Percentiles rank a stretch among this genome's conserved stretches.
Conservation (phyloP, 2,113 vertebrate species). For the Hipposideros armiger region DNA sequence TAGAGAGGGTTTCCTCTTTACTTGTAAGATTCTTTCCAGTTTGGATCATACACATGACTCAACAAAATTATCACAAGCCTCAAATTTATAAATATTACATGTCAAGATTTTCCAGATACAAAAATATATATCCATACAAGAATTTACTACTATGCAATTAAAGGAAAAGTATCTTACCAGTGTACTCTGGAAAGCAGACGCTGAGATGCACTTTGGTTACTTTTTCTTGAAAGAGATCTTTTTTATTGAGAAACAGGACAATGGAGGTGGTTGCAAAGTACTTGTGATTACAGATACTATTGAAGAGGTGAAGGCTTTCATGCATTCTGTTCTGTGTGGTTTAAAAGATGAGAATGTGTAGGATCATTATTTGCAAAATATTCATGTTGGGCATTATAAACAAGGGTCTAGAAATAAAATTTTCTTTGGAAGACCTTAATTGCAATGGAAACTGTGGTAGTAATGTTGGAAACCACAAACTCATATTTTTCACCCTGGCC, state of each 20-base stretch:
- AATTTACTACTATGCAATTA: neutral
- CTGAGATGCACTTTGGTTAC: slow-evolving; percentile 87
- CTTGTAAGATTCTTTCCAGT: neutral
- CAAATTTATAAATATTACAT: neutral
- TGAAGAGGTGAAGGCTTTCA: slow-evolving; percentile 90
- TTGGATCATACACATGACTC: neutral
- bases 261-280: slow-evolving; percentile 89
- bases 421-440: slow-evolving; percentile 24
- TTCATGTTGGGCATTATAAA: neutral
- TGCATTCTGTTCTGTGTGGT: slow-evolving; percentile 90
- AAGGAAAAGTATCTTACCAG: slow-evolving; percentile 81
- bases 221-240: slow-evolving; percentile 90
- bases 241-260: slow-evolving; percentile 90
- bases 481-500: neutral
- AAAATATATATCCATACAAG: neutral
- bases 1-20: neutral
- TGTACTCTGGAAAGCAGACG: slow-evolving; percentile 90
- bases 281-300: slow-evolving; percentile 90
- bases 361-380: neutral
- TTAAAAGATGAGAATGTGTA: slow-evolving; percentile 66
- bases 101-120: neutral
- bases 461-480: neutral
- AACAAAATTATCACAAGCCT: neutral
- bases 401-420: neutral
- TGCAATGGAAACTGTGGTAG: neutral